phyloP scores from a whole-genome alignment of 2,888 invertebrate genomes.

The Ariolimax columbianus region DNA sequence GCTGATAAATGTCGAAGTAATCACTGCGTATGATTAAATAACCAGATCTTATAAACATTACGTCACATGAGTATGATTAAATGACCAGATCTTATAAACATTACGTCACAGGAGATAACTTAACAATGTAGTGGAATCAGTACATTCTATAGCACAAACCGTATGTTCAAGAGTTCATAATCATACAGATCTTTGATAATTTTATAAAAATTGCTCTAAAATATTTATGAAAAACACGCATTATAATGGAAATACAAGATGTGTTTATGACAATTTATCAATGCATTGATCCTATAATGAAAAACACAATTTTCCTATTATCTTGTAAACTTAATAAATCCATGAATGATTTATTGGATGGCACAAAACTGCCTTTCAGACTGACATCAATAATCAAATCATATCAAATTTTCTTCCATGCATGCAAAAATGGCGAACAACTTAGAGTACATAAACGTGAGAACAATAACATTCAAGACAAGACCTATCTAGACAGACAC shows the following conservation, averaged over 20 bases:
- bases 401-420: neutral
- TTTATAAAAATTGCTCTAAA: too few species aligned
- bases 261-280: neutral
- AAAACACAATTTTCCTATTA: neutral
- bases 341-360: neutral
- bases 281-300: neutral
- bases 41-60: neutral
- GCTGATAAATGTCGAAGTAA: neutral
- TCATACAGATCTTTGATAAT: too few species aligned
- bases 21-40: neutral
- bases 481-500: slow-evolving; percentile 32
- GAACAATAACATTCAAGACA: slow-evolving; percentile 16
- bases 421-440: neutral
- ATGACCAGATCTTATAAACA: neutral
- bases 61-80: neutral
- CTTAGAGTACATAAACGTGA: slow-evolving; percentile 26
- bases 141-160: too few species aligned
- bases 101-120: neutral
- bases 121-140: neutral
- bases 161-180: neutral
- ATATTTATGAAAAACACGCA: too few species aligned
- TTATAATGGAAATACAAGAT: too few species aligned
- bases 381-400: neutral
- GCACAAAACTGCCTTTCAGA: neutral
- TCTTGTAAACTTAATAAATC: neutral